Percentiles rank a stretch among this genome's conserved stretches.
Conservation (phyloP, 2,888 invertebrate species). For the Penaeus monodon region DNA sequence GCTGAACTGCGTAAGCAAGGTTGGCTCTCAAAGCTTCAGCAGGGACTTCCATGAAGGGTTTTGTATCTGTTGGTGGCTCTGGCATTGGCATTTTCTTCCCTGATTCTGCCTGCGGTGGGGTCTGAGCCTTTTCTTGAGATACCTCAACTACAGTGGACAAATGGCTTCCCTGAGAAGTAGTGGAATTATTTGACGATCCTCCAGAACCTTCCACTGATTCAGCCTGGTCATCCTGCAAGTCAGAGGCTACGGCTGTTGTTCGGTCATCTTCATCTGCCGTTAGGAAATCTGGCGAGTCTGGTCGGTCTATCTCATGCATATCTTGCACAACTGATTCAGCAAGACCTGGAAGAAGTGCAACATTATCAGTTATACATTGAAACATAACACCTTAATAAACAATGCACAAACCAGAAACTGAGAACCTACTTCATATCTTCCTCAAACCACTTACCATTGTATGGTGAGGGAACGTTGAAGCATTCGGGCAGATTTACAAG, state of each 20-base stretch:
- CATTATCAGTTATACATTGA: not conserved
- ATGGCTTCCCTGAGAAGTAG: not conserved
- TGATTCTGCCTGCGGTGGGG: too few relatives aligned
- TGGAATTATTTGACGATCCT: slow-evolving; percentile 5
- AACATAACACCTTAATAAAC: not conserved
- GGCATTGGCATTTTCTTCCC: slow-evolving; percentile 18
- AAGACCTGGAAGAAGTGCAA: not conserved
- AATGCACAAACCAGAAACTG: not conserved
- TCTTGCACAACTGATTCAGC: not conserved
- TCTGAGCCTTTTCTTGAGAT: too few relatives aligned
- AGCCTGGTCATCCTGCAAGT: slow-evolving; percentile 5
- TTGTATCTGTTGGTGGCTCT: slow-evolving; percentile 45
- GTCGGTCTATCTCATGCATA: slow-evolving; percentile 31
- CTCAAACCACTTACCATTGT: slow-evolving; percentile 27
- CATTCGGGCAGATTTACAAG: slow-evolving; percentile 51
- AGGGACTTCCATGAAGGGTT: slow-evolving; percentile 51
- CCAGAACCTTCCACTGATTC: not conserved
- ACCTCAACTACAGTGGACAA: too few relatives aligned
- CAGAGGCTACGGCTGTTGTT: slow-evolving; percentile 32
- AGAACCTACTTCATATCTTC: not conserved
- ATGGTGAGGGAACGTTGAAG: slow-evolving; percentile 28
- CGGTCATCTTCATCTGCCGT: slow-evolving; percentile 55
- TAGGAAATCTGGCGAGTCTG: slow-evolving; percentile 46
- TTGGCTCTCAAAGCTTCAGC: slow-evolving; percentile 37
- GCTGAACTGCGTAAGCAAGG: slow-evolving; percentile 18